Base-by-base conservation (phyloP, 2,888 invertebrate species). In the Suillia variegata region DNA sequence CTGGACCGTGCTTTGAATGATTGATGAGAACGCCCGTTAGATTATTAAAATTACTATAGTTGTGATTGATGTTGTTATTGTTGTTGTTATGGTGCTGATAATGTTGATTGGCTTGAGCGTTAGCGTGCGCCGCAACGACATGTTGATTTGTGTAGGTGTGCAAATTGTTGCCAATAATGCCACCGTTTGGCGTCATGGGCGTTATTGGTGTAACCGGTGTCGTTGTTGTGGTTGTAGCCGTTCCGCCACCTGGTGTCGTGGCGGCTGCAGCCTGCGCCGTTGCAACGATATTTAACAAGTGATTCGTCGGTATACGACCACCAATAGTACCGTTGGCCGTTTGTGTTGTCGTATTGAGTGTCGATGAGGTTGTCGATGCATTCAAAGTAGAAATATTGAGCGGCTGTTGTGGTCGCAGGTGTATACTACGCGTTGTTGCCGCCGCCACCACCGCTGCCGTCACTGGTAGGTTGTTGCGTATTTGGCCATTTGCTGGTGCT, bases 371-470 rank as follows among this genome's bases (percentile, higher is more conserved):
- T 65, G 66, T 58, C 12, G 68, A 62, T 15, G 78, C 70, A 60
- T 73, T 80, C 70, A 90, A 80, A 58, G 89, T 87, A 69, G 89
- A 86, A 63, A 88, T 87, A 80, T 89, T 89, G 66, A 89, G 83
- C 56, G 89, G 87, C 70, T 88, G 87, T 71, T 87, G 86, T 50
- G 81, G 82, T 61, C 81, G 75, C 67, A 77, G 68, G 63, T 80
- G 80, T 56, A 78, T 76, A 62, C 73, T 77, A 68, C 75, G 74
- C 61, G 74, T 63, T 50, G 78, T 76, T 71, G 72, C 67, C n/a
- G n/a, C n/a, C n/a, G n/a, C n/a, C n/a, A n/a, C n/a, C n/a, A n/a
- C n/a, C n/a, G n/a, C n/a, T n/a, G n/a, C n/a, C n/a, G n/a, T n/a
- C n/a, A n/a, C n/a, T 67, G 78, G 26, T 12, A 45, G 45, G 34